phyloP scores from a whole-genome alignment of 2,113 vertebrate genomes.

The Limnothrissa miodon region DNA sequence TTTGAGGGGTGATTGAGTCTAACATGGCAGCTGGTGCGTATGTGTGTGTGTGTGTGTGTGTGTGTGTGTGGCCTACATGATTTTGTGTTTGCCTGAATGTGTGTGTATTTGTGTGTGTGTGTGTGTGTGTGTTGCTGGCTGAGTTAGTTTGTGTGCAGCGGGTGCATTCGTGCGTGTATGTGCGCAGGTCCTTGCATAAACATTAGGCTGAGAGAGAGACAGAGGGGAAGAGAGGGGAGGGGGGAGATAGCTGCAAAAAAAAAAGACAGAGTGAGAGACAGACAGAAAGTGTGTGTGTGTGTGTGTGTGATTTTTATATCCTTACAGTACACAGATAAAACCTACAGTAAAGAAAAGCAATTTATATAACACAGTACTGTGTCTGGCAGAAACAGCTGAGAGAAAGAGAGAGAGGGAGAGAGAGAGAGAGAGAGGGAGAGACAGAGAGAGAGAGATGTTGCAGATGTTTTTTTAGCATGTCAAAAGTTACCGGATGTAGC shows the following conservation, averaged over 20 bases:
- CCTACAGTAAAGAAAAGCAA: neutral
- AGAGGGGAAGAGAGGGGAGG: neutral
- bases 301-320: neutral
- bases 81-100: neutral
- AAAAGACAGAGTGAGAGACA: slow-evolving; percentile 33
- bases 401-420: neutral
- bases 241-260: neutral
- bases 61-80: too few species aligned
- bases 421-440: neutral
- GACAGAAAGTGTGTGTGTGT: slow-evolving; percentile 28
- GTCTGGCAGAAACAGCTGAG: neutral
- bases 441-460: slow-evolving; percentile 13
- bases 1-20: neutral
- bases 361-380: neutral
- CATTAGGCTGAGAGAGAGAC: neutral
- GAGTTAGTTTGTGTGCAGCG: neutral
- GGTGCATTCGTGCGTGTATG: neutral
- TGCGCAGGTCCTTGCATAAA: slow-evolving; percentile 5
- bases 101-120: slow-evolving; percentile 5
- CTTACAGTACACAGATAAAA: neutral
- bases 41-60: neutral
- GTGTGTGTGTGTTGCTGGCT: neutral
- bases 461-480: slow-evolving; percentile 50
- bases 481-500: slow-evolving; percentile 44
- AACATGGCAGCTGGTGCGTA: neutral